A percentile compares a stretch with the other conserved stretches of the same genome.
phyloP scores from a whole-genome alignment of 2,797 vertebrate species.

The Channallabes apus region DNA sequence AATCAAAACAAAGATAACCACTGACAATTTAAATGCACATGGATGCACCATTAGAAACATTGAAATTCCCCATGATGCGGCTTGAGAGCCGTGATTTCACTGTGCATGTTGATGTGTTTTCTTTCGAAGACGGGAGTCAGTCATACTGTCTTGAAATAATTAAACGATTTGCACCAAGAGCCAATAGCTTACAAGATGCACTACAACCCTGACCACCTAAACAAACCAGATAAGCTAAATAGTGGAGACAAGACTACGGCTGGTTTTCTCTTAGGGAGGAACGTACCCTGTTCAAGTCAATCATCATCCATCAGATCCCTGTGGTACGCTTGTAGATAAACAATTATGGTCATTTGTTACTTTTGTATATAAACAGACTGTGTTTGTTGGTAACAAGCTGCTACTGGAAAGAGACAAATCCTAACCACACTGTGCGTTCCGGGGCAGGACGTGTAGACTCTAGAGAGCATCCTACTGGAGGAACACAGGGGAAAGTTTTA shows the following conservation, averaged over 20 bases:
- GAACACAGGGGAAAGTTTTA: too few relatives aligned
- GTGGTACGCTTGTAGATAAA: background rate
- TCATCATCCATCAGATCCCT: background rate
- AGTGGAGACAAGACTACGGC: background rate
- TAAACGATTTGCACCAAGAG: too few relatives aligned
- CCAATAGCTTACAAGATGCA: too few relatives aligned
- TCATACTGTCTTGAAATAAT: too few relatives aligned
- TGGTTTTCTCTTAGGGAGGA: background rate
- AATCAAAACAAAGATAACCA: background rate
- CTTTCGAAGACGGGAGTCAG: background rate
- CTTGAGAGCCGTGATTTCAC: too few relatives aligned
- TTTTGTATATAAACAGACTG: too few relatives aligned
- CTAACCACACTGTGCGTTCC: background rate
- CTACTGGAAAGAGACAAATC: background rate
- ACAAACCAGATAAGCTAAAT: background rate
- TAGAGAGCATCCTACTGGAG: background rate
- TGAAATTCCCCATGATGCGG: too few relatives aligned
- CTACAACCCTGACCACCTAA: background rate
- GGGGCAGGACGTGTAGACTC: background rate
- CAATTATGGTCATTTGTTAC: background rate
- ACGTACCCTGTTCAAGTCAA: background rate
- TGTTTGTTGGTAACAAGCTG: background rate
- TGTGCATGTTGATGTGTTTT: too few relatives aligned
- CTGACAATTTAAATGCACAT: too few relatives aligned
- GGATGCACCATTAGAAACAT: too few relatives aligned